phyloP scores from a whole-genome alignment of 2,888 invertebrate genomes.

The Alsophila aescularia region DNA sequence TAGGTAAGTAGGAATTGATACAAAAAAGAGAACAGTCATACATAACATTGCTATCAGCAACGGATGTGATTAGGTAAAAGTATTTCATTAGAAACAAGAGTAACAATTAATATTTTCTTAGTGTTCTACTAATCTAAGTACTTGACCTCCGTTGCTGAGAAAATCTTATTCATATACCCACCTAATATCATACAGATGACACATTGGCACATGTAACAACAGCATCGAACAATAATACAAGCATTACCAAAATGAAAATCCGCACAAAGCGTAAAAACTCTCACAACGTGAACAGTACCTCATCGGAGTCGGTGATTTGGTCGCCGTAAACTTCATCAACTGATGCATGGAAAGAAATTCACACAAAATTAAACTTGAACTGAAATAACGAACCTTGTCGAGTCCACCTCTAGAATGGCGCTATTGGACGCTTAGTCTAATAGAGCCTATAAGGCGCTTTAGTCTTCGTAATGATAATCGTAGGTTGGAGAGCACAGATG shows the following conservation, averaged over 20 bases:
- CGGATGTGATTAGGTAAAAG: neutral
- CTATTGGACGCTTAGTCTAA: neutral
- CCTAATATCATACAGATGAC: neutral
- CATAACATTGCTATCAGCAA: neutral
- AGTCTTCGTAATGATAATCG: too few relatives aligned
- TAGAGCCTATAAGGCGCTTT: too few relatives aligned
- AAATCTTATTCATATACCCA: neutral
- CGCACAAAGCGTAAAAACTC: neutral
- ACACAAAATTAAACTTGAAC: slow-evolving; percentile 11
- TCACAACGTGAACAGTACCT: slow-evolving; percentile 46
- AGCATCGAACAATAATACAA: neutral
- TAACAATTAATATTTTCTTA: neutral
- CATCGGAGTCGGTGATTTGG: slow-evolving; percentile 53
- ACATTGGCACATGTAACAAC: neutral
- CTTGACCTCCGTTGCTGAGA: neutral
- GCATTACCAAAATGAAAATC: neutral
- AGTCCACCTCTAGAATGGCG: neutral
- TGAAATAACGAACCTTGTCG: neutral
- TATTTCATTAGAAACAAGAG: neutral
- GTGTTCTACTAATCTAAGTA: neutral
- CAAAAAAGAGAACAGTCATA: neutral
- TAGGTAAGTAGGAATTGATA: slow-evolving; percentile 7
- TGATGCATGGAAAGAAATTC: slow-evolving; percentile 73
- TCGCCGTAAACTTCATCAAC: slow-evolving; percentile 77
- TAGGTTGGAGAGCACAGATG: neutral